phyloP scores from a whole-genome alignment of 92 coral and sea anemone species.

The Palythoa grandiflora region DNA sequence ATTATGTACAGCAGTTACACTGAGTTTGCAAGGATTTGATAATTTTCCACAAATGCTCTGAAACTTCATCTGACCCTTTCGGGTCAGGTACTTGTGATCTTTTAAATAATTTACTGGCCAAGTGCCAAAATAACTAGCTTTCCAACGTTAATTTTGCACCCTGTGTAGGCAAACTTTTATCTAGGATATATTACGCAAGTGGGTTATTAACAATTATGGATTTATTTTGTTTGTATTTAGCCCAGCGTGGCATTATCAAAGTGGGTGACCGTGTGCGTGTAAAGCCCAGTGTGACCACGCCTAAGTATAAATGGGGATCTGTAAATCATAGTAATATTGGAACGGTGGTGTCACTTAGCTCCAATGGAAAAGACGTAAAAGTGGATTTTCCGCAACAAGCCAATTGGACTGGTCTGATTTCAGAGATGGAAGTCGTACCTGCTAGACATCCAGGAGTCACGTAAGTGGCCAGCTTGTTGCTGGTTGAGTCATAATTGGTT shows the following conservation, averaged over 20 bases:
- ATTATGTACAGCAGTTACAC: too few relatives aligned
- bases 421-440: slow-evolving; percentile 99
- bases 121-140: neutral
- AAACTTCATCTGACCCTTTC: too few relatives aligned
- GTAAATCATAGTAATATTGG: slow-evolving; percentile 96
- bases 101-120: too few relatives aligned
- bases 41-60: neutral
- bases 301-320: slow-evolving; percentile 99
- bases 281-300: slow-evolving; percentile 93
- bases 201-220: too few relatives aligned
- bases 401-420: slow-evolving; percentile 97
- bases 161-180: too few relatives aligned
- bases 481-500: neutral
- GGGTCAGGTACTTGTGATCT: too few relatives aligned
- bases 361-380: slow-evolving; percentile 97
- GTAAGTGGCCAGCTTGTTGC: slow-evolving; percentile 54
- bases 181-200: too few relatives aligned
- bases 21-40: too few relatives aligned
- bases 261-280: slow-evolving; percentile 99
- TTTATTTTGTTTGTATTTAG: slow-evolving; percentile 39
- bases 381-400: slow-evolving; percentile 99
- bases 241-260: slow-evolving; percentile 93
- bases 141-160: neutral
- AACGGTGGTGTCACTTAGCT: slow-evolving; percentile 94
- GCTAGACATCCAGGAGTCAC: slow-evolving; percentile 91